These are phyloP conservation scores for Picus viridis DNA, from an alignment of 2,797 vertebrate species.

Conservation along the genomic window DNA sequence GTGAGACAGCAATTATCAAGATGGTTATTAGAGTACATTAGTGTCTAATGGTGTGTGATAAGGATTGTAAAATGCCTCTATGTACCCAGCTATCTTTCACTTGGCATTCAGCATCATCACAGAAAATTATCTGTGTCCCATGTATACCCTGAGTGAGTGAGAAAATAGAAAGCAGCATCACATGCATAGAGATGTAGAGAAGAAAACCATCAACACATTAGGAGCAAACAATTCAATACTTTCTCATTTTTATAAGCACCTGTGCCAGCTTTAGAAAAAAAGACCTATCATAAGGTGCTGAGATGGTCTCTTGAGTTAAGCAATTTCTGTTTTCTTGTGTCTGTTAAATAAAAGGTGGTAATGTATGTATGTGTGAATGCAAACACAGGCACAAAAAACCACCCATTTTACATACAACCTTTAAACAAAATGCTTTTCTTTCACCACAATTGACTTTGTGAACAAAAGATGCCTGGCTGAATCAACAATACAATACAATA, in stretches of 20 bases:
- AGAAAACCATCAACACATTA: not conserved
- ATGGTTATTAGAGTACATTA: constrained; percentile 46
- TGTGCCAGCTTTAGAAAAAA: not conserved
- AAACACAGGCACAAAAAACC: not conserved
- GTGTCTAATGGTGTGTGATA: constrained; percentile 19
- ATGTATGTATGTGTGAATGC: accelerated
- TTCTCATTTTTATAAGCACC: not conserved
- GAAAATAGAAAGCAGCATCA: not conserved
- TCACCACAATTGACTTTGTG: not conserved
- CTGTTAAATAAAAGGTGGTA: not conserved
- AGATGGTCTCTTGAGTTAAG: not conserved
- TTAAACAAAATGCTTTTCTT: constrained; percentile 22
- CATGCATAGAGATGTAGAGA: not conserved
- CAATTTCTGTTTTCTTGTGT: not conserved
- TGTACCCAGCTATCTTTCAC: not conserved
- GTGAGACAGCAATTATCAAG: constrained; percentile 41
- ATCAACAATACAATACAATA: no score
- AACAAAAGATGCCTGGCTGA: not conserved
- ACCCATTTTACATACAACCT: not conserved
- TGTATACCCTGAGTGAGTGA: not conserved
- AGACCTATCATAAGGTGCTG: not conserved
- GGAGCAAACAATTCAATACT: not conserved
- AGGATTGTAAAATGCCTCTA: not conserved
- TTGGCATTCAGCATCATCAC: not conserved
- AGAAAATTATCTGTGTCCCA: not conserved